Evolutionary conservation across 2,113 vertebrate genomes (phyloP), one percentile per base, ranked within the genome.

Genomic region (Percina caprodes): DNA sequence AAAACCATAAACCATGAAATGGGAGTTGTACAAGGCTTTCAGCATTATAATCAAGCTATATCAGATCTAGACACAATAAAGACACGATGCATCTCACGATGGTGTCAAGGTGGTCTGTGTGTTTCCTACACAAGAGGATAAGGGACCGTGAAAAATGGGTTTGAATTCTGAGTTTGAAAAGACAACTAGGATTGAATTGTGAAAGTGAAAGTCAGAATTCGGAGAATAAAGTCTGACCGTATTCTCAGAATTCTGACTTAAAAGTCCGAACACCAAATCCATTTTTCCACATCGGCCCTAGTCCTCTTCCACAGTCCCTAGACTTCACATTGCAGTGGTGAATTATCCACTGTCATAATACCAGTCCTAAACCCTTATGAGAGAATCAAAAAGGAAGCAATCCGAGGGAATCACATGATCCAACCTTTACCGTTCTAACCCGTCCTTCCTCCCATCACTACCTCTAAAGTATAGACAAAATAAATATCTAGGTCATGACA

Each of bases 11-110:
- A 63, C 14, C 16, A 58, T 81, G 16, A 86, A 60, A 58, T 61
- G 39, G 56, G 59, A 45, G 52, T 81, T 52, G 13, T 39, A 86
- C 46, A 84, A 68, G 21, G 62, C 76, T 59, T 89, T 85, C 84
- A 91, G 89, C 75, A 88, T 79, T 80, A 42, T 42, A 54, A 67
- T 81, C 12, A 24, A 42, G 6, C 33, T 52, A 39, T 8, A 24
- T 65, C 69, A 21, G 60, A 75, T 48, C 30, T 6, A 63, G 42
- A 80, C 14, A 51, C 58, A 55, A 39, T 73, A 45, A 14, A 80
- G 58, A 52, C 55, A 51, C 3, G 1, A 84, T 73, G 62, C 55
- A 11, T 76, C 67, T 77, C 21, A 19, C 52, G 13, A 61, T 1
- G 3, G 45, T 21, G 49, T 62, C 0, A 33, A 42, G 26, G 46